Evolutionary conservation across 2,113 vertebrate genomes (phyloP), one percentile per base, ranked within the genome.

Genomic region (Fregata magnificens): DNA sequence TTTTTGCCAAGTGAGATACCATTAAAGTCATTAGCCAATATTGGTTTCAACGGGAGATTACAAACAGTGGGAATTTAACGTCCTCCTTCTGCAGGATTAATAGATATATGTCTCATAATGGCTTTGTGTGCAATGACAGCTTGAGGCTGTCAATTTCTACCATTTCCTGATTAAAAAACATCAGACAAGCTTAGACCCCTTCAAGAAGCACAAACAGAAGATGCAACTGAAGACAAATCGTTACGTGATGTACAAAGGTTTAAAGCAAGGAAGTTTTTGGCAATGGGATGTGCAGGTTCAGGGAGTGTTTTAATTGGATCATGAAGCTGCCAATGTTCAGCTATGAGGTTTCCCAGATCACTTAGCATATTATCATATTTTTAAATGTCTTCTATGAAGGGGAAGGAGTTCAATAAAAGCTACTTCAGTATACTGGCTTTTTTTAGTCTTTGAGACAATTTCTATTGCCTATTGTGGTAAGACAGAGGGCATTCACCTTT

Each of bases 11-110:
- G 65, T 52, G 70, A 0, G 26, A 88, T 71, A 53, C 76, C 82
- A 87, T 85, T 96, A 78, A 77, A 76, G 86, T 72, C 86, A 96
- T 95, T 86, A 96, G 73, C 65, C 77, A 82, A 26, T 76, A 81
- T 34, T 82, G 70, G 90, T 65, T 94, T 70, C 91, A 95, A 73
- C 0, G 16, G 61, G 59, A 94, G 86, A 96, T 92, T 86, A 88
- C 1, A 1, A 93, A 66, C 91, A 92, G 86, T 5, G 0, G 53
- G 76, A 92, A 69, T 58, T 69, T 53, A 92, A 90, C 6, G 0
- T 14, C 63, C 42, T 91, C 69, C 63, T 91, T 86, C 83, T 65
- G 72, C 84, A 91, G 89, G 85, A 95, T 73, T 88, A 92, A 94
- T 49, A 82, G 78, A 76, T 36, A 36, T 1, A 31, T 0, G 10